Evolutionary conservation across 2,797 vertebrate species (phyloP).

Genomic region (Catamblyrhynchus diadema): DNA sequence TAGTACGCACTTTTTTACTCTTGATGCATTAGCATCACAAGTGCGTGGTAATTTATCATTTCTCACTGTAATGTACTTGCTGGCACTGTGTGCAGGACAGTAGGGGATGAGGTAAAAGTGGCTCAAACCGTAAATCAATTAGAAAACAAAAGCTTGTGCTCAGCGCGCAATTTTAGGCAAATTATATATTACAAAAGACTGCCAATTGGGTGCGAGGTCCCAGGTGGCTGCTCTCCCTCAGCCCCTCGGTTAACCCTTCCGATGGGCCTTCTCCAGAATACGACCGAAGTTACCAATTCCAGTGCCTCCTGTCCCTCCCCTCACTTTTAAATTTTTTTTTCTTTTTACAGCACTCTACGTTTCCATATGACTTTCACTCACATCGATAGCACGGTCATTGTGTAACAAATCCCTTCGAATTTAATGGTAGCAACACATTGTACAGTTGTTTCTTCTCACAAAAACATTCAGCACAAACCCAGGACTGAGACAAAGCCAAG

Average conservation of each 20-base stretch:
- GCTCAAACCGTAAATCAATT: slow-evolving; percentile 85
- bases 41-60: slow-evolving; percentile 83
- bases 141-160: slow-evolving; percentile 85
- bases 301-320: background rate
- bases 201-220: slow-evolving; percentile 78
- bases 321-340: background rate
- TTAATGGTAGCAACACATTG: background rate
- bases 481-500: background rate
- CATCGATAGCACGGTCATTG: background rate
- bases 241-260: slow-evolving; percentile 67
- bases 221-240: slow-evolving; percentile 57
- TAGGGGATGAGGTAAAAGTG: slow-evolving; percentile 78
- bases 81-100: slow-evolving; percentile 77
- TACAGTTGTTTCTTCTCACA: background rate
- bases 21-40: slow-evolving; percentile 81
- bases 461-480: background rate
- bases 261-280: background rate
- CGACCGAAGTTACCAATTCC: background rate
- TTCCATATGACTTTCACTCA: background rate
- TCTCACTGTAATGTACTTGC: slow-evolving; percentile 79
- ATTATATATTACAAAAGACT: slow-evolving; percentile 78
- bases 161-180: slow-evolving; percentile 79
- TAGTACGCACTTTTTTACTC: slow-evolving; percentile 62
- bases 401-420: background rate
- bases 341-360: background rate